These are phyloP conservation scores for Atlantisia rogersi DNA, from an alignment of 2,113 vertebrate genomes.

Conservation along the genomic window DNA sequence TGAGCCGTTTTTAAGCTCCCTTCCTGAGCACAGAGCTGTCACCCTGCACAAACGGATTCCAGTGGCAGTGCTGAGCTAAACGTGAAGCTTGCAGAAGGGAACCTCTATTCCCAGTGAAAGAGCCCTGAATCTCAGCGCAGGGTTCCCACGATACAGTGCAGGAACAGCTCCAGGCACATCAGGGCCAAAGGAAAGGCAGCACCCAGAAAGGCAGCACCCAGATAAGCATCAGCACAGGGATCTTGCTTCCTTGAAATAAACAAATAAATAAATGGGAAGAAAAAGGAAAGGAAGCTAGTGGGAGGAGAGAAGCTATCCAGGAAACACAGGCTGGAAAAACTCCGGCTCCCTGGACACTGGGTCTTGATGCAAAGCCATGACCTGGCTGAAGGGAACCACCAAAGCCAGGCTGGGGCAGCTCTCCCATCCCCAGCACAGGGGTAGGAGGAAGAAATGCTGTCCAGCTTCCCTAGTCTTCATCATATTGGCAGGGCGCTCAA, in stretches of 20 bases:
- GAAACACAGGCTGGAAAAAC: not conserved
- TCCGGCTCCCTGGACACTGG: conserved; percentile 1
- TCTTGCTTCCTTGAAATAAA: not conserved
- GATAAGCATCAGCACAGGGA: not conserved
- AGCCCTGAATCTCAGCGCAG: not conserved
- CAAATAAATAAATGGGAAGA: fast-evolving
- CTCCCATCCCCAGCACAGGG: fast-evolving
- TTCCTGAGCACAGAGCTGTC: conserved; percentile 19
- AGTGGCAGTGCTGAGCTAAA: conserved; percentile 11
- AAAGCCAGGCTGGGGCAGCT: not conserved
- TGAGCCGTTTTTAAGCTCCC: conserved; percentile 48
- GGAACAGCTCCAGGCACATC: not conserved
- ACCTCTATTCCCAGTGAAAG: not conserved
- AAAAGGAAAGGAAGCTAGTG: not conserved
- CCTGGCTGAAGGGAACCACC: not conserved
- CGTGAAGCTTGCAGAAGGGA: not conserved
- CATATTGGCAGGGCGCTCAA: not conserved
- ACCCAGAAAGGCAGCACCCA: not conserved
- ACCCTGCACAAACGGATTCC: conserved; percentile 42
- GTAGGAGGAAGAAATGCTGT: not conserved
- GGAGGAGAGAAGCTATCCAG: not conserved
- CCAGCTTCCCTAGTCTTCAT: not conserved
- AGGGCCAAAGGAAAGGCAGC: conserved; percentile 13
- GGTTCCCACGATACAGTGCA: not conserved
- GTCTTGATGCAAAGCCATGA: not conserved